phyloP scores from a whole-genome alignment of 1,140 invertebrate genomes.

The Latrodectus geometricus region DNA sequence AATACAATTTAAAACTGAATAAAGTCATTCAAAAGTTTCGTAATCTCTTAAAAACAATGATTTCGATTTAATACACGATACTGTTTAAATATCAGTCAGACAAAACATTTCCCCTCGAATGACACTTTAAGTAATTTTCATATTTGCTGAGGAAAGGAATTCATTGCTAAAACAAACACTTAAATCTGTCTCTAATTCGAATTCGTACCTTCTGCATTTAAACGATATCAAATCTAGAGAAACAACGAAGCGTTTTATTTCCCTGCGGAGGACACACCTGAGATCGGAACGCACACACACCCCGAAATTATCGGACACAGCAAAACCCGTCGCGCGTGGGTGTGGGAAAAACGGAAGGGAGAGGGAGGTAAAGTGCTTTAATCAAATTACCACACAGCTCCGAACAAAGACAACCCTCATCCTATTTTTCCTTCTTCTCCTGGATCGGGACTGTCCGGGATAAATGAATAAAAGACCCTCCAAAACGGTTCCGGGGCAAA shows the following conservation, averaged over 20 bases:
- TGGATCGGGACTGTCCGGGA: background rate
- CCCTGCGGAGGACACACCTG: background rate
- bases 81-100: no score
- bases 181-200: no score
- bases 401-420: background rate
- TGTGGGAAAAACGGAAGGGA: no score
- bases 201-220: no score
- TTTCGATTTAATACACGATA: no score
- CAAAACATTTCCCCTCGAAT: background rate
- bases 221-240: no score
- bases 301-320: background rate
- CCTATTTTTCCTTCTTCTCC: background rate
- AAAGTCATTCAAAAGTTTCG: no score
- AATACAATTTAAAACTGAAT: no score
- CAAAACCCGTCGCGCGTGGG: background rate
- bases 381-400: slow-evolving; percentile 16
- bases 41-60: no score
- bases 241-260: no score
- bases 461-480: slow-evolving; percentile 9
- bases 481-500: slow-evolving; percentile 10
- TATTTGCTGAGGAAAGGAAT: no score
- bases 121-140: background rate
- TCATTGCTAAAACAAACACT: no score
- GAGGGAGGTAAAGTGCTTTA: background rate
- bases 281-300: background rate